A percentile compares a stretch with the other conserved stretches of the same genome.
These are phyloP conservation scores for Ifrita kowaldi DNA, from an alignment of 2,113 vertebrate genomes.

Conservation along the genomic window DNA sequence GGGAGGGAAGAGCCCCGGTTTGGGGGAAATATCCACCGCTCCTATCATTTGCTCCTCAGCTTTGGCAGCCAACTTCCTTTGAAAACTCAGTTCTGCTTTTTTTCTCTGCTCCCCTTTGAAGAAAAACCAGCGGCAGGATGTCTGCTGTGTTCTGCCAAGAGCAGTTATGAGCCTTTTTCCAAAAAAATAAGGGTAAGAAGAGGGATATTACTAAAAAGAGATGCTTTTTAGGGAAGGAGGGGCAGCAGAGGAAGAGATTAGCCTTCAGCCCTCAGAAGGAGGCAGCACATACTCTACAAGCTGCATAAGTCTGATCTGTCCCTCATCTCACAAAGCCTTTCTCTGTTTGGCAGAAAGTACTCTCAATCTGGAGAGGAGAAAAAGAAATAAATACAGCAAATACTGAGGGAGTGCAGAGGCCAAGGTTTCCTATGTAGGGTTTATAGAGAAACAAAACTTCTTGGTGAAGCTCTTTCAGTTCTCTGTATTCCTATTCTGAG, in stretches of 20 bases:
- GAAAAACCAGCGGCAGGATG: not conserved
- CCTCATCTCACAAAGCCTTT: conserved; percentile 39
- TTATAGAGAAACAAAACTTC: conserved; percentile 41
- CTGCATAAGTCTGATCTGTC: not conserved
- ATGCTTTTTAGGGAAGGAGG: not conserved
- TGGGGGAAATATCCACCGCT: not conserved
- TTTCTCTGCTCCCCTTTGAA: not conserved
- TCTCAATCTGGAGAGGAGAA: conserved; percentile 17
- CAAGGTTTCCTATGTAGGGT: not conserved
- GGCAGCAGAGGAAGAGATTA: not conserved
- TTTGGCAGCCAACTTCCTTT: not conserved
- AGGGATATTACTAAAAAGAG: not conserved
- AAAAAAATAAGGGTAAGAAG: not conserved
- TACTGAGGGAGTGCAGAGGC: not conserved
- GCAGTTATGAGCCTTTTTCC: not conserved
- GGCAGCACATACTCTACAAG: not conserved
- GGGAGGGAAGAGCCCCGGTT: not conserved
- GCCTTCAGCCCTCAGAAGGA: conserved; percentile 9
- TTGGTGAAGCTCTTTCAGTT: conserved; percentile 21
- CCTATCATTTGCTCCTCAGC: not conserved
- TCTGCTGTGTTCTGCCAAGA: not conserved
- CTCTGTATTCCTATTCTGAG: conserved; percentile 10
- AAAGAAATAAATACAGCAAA: conserved; percentile 58
- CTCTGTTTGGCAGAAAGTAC: conserved; percentile 28
- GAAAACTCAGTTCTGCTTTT: not conserved